These are phyloP conservation scores for Acanthosoma haemorrhoidale DNA, from an alignment of 2,888 invertebrate genomes.

Conservation along the genomic window DNA sequence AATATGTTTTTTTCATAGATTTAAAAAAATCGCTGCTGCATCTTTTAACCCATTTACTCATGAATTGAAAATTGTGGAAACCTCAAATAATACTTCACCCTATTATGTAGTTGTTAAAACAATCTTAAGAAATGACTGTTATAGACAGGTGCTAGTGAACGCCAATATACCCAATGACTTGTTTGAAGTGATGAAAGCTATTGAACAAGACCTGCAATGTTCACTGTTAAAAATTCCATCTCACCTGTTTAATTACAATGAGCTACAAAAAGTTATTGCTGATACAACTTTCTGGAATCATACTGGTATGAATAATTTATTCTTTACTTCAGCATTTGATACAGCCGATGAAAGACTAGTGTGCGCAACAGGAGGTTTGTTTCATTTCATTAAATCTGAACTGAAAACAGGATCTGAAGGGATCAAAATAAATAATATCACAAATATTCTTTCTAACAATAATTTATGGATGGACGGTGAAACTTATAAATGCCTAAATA, in stretches of 20 bases:
- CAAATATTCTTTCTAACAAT: slow-evolving; percentile 50
- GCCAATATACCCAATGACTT: background rate
- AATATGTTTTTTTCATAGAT: slow-evolving; percentile 6
- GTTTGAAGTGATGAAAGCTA: background rate
- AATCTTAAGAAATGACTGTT: background rate
- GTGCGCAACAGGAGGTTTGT: slow-evolving; percentile 64
- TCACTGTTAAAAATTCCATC: background rate
- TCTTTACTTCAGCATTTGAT: slow-evolving; percentile 48
- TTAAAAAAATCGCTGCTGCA: background rate
- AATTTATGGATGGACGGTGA: slow-evolving; percentile 66
- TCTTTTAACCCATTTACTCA: background rate
- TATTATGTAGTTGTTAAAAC: background rate
- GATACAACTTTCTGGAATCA: background rate
- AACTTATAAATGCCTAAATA: slow-evolving; percentile 68
- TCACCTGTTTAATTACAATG: background rate
- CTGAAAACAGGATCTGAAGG: background rate
- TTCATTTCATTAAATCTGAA: slow-evolving; percentile 60
- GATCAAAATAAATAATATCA: slow-evolving; percentile 49
- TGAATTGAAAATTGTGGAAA: background rate
- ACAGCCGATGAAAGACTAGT: slow-evolving; percentile 58
- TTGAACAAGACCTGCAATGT: background rate
- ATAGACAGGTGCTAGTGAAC: background rate
- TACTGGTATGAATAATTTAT: background rate
- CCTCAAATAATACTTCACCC: background rate
- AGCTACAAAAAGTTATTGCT: background rate